Percentiles rank a stretch among this genome's conserved stretches.
These are phyloP conservation scores for Parauchenoglanis ngamensis DNA, from an alignment of 2,797 vertebrate genomes.

Conservation along the genomic window DNA sequence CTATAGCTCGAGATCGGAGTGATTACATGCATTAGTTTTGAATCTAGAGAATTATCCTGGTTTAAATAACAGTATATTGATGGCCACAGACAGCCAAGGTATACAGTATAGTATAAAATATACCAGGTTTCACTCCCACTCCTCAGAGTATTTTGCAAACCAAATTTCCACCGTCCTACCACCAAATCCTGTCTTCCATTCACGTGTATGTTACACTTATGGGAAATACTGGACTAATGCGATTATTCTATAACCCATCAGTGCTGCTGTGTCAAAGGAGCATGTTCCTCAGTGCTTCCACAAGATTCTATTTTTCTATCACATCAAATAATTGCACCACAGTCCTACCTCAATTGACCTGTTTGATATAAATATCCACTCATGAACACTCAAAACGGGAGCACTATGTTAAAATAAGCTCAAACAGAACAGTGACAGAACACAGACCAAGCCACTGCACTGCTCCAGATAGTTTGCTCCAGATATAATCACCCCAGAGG, in stretches of 20 bases:
- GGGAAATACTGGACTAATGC: background rate
- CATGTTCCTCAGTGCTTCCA: background rate
- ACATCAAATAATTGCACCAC: conserved; percentile 60
- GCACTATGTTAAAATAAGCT: conserved; percentile 69
- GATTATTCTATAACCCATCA: background rate
- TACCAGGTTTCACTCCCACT: background rate
- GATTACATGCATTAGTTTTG: background rate
- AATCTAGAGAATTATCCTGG: background rate
- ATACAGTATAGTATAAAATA: background rate
- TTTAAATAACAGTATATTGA: background rate
- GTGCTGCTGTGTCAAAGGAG: conserved; percentile 8
- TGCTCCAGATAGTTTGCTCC: conserved; percentile 76
- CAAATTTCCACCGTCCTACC: background rate
- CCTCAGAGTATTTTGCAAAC: background rate
- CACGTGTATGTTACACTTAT: background rate
- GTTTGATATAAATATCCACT: conserved; percentile 77
- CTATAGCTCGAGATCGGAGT: background rate
- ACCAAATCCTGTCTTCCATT: background rate
- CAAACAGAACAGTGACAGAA: conserved; percentile 67
- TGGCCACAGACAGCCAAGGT: background rate
- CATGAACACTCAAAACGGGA: conserved; percentile 73
- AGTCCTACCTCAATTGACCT: conserved; percentile 71
- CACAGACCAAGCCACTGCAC: conserved; percentile 64
- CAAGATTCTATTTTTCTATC: conserved; percentile 60
- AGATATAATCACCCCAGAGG: conserved; percentile 64